phyloP scores from a whole-genome alignment of 1,140 invertebrate genomes.

The Lordiphosa stackelbergi region DNA sequence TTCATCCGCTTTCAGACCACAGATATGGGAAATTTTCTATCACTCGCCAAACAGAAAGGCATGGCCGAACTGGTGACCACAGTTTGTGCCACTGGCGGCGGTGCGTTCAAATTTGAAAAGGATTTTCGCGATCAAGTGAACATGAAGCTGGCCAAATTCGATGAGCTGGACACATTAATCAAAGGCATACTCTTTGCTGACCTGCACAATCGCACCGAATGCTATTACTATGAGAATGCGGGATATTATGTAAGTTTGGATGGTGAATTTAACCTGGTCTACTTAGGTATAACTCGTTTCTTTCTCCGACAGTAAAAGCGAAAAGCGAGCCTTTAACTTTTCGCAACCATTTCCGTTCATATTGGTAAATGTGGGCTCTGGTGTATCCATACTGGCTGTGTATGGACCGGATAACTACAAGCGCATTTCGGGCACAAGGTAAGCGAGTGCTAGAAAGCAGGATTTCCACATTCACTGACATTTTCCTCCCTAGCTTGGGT shows the following conservation, averaged over 20 bases:
- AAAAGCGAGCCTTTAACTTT: conserved; percentile 85
- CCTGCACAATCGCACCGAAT: conserved; percentile 91
- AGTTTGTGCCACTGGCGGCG: conserved; percentile 98
- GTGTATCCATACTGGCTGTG: conserved; percentile 96
- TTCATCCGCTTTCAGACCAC: conserved; percentile 98
- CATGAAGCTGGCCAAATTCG: conserved; percentile 95
- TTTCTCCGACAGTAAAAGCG: conserved; percentile 51
- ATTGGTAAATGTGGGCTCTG: conserved; percentile 98
- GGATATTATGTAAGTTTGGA: conserved; percentile 77
- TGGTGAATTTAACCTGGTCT: background rate
- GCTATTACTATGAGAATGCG: conserved; percentile 95
- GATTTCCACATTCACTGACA: background rate
- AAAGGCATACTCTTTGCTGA: conserved; percentile 97
- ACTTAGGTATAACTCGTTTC: background rate
- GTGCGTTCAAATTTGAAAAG: conserved; percentile 98
- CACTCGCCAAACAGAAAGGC: conserved; percentile 95
- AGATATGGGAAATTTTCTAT: conserved; percentile 96
- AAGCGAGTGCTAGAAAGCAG: background rate
- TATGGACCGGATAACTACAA: conserved; percentile 93
- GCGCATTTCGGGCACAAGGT: conserved; percentile 97
- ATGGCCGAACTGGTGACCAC: conserved; percentile 96
- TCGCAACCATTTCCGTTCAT: conserved; percentile 97
- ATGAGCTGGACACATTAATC: conserved; percentile 97
- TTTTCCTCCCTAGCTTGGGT: conserved; percentile 85
- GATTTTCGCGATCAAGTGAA: conserved; percentile 95